Evolutionary conservation across 1,140 invertebrate species (phyloP).

Genomic region (Saxidomus purpurata): DNA sequence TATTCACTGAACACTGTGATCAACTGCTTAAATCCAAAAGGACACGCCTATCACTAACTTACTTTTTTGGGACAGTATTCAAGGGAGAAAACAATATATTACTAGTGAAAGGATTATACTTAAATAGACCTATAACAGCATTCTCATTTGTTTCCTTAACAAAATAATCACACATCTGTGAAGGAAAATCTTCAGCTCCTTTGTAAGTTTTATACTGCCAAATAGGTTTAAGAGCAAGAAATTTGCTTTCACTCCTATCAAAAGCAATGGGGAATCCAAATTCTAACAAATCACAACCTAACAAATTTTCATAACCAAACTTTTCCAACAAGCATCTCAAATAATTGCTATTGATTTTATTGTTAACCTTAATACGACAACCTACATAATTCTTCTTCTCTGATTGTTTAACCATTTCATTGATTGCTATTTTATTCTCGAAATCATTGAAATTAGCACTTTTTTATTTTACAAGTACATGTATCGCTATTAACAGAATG

Average conservation of each 20-base stretch:
- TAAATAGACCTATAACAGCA: slow-evolving; percentile 9
- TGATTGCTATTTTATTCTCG: neutral
- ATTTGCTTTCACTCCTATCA: neutral
- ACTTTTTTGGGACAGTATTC: slow-evolving; percentile 13
- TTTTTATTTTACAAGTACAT: too few relatives aligned
- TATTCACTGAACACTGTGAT: neutral
- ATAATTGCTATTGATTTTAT: slow-evolving; percentile 3
- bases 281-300: neutral
- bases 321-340: neutral
- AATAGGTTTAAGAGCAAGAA: neutral
- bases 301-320: neutral
- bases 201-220: neutral
- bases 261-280: neutral
- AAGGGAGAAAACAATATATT: neutral
- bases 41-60: neutral
- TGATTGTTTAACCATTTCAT: neutral
- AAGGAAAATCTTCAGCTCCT: neutral
- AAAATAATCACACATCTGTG: too few relatives aligned
- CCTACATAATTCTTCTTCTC: neutral
- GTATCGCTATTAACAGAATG: too few relatives aligned
- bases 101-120: neutral
- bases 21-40: neutral
- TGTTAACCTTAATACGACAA: neutral
- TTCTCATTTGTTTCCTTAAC: neutral
- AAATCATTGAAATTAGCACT: neutral